phyloP scores from a whole-genome alignment of 2,888 invertebrate genomes.

The Antheraea yamamai region DNA sequence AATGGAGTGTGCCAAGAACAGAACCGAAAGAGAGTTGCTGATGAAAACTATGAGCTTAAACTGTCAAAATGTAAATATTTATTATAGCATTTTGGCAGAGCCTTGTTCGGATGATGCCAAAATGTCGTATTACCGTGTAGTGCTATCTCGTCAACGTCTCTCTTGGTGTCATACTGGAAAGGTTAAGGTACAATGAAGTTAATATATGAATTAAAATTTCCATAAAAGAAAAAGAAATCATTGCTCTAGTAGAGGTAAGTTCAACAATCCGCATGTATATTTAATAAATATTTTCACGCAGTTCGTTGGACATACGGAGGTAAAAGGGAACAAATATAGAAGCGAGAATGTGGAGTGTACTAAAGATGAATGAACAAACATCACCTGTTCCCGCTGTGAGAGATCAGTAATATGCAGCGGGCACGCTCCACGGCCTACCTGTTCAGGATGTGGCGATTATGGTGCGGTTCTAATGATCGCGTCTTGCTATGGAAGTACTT shows the following conservation, averaged over 20 bases:
- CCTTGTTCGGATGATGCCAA: too few species aligned
- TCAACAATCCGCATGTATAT: neutral
- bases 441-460: conserved; percentile 78
- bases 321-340: neutral
- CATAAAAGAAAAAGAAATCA: too few species aligned
- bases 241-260: neutral
- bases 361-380: conserved; percentile 69
- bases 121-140: too few species aligned
- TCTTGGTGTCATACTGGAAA: too few species aligned
- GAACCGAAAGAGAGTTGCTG: too few species aligned
- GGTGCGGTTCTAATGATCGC: conserved; percentile 78
- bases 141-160: too few species aligned
- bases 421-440: conserved; percentile 76
- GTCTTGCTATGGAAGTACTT: conserved; percentile 67
- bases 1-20: too few species aligned
- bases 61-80: too few species aligned
- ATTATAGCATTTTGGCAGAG: too few species aligned
- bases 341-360: conserved; percentile 1
- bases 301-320: neutral
- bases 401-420: conserved; percentile 45
- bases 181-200: too few species aligned
- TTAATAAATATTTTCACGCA: neutral
- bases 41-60: too few species aligned
- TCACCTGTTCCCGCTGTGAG: conserved; percentile 40
- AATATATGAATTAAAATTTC: too few species aligned